Evolutionary conservation across 2,797 vertebrate genomes (phyloP).

Genomic region (Crenuchus spilurus): DNA sequence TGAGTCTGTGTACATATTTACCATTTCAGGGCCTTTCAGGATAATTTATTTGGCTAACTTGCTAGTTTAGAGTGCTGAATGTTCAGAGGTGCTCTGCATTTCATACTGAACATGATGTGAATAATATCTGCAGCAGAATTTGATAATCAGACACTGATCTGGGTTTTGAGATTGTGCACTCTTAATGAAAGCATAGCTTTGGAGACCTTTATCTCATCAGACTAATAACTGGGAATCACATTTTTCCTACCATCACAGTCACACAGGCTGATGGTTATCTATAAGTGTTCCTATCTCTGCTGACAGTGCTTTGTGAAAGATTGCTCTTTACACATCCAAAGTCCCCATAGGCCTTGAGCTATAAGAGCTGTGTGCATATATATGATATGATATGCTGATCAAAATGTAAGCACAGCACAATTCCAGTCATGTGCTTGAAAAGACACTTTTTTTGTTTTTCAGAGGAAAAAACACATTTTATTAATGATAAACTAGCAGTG

Average conservation of each 20-base stretch:
- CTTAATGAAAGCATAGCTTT: background rate
- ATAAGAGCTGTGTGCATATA: too few relatives aligned
- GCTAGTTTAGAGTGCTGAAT: background rate
- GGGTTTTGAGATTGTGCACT: background rate
- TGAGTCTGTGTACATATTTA: too few relatives aligned
- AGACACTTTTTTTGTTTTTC: too few relatives aligned
- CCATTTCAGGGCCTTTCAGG: background rate
- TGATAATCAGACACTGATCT: background rate
- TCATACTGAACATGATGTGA: background rate
- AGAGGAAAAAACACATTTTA: too few relatives aligned
- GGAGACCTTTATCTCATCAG: background rate
- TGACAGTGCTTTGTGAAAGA: background rate
- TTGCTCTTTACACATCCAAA: background rate
- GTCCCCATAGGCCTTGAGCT: too few relatives aligned
- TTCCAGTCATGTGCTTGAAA: too few relatives aligned
- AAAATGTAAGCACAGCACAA: background rate
- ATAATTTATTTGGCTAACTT: background rate
- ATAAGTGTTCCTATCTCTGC: background rate
- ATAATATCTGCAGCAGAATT: background rate
- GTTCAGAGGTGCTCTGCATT: background rate
- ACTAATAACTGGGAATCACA: background rate
- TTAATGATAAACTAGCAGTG: too few relatives aligned
- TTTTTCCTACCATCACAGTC: background rate
- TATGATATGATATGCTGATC: too few relatives aligned
- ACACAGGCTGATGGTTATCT: background rate